Evolutionary conservation across 2,888 invertebrate species (phyloP), one percentile per base, ranked within the genome.

Genomic region (Aleiodes alternator): DNA sequence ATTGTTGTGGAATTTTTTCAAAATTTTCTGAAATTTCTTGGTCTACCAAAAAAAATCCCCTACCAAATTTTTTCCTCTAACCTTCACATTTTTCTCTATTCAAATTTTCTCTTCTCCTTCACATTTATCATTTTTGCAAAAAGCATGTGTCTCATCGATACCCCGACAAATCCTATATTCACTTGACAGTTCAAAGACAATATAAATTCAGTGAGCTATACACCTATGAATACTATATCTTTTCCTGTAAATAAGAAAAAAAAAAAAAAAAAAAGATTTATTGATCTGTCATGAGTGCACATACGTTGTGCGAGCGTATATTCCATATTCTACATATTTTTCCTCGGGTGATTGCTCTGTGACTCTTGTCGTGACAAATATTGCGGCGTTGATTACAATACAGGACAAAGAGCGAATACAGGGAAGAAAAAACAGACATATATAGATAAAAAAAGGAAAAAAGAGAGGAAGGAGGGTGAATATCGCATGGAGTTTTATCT

Each of bases 341-440:
- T 11, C 64, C 64, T 14, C 64, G 16, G 64, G 64, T 43, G 64
- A 48, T 64, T 43, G 43, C 64, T 64, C 64, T 43, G 11, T 64
- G 48, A 64, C 16, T 64, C 16, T 16, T 38, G 64, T 43, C 14
- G 64, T 64, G 43, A 64, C 64, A 64, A 64, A 48, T 64, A 64
- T 64, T 43, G 14, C 14, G 12, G 43, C 23, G 64, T 64, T 64
- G 64, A 64, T 64, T 64, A 64, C 64, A 43, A 43, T 43, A 8
- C 43, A 43, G 43, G 43, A 43, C 43, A 43, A 43, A 43, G 7
- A 43, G 43, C 16, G 51, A 38, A 66, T 23, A 23, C 16, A 2
- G 34, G 34, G 6, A 6, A 34, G 34, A 34, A 34, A 34, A 43
- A 48, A 66, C 29, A 16, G 4, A 31, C 23, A 50, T 6, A 50